phyloP scores from a whole-genome alignment of 2,113 vertebrate genomes.

The Callionymus lyra region DNA sequence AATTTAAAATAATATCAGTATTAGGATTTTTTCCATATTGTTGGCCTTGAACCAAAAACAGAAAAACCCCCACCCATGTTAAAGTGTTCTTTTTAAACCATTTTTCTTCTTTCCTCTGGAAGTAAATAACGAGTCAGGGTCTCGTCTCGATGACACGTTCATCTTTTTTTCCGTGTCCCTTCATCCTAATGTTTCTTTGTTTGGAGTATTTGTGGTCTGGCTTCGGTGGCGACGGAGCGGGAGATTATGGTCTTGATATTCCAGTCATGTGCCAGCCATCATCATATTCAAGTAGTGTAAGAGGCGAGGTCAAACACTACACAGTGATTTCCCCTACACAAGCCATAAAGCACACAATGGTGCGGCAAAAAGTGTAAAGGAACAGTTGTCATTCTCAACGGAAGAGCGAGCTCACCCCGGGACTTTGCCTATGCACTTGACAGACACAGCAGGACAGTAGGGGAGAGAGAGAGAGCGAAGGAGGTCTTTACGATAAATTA shows the following conservation, averaged over 20 bases:
- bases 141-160: no score
- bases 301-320: conserved; percentile 72
- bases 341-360: conserved; percentile 77
- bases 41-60: no score
- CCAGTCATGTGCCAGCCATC: conserved; percentile 71
- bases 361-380: conserved; percentile 69
- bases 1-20: no score
- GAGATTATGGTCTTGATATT: conserved; percentile 64
- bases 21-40: no score
- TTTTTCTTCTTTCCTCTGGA: conserved; percentile 11
- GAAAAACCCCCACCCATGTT: no score
- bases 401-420: conserved; percentile 65
- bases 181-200: conserved; percentile 40
- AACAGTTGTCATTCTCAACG: conserved; percentile 64
- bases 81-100: not conserved
- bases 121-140: conserved; percentile 13
- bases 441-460: conserved; percentile 51
- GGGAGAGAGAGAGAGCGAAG: conserved; percentile 44
- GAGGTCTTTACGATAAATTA: conserved; percentile 63
- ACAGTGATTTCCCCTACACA: conserved; percentile 68
- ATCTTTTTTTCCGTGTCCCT: conserved; percentile 28
- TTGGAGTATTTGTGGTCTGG: conserved; percentile 43
- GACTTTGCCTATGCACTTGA: conserved; percentile 65
- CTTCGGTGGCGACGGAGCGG: conserved; percentile 39
- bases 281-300: conserved; percentile 74